A percentile compares a stretch with the other conserved stretches of the same genome.
Conservation (phyloP, 1,140 invertebrate species). For the Drosophila carrolli region DNA sequence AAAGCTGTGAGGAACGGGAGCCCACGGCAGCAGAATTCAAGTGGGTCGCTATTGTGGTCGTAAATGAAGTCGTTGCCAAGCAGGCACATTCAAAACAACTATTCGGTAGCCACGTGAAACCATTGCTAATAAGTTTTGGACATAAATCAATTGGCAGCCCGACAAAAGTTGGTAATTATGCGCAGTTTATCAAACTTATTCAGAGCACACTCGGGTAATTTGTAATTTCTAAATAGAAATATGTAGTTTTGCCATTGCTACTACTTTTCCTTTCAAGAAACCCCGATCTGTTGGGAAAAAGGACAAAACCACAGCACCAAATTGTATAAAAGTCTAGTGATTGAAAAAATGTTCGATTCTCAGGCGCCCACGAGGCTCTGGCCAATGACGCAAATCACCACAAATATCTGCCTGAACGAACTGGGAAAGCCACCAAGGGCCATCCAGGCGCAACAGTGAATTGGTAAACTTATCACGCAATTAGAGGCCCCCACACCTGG, state of each 20-base stretch:
- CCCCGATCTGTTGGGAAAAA: background rate
- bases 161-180: conserved; percentile 30
- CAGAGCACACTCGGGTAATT: conserved; percentile 19
- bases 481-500: conserved; percentile 66
- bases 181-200: conserved; percentile 45
- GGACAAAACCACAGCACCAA: background rate
- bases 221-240: conserved; percentile 14
- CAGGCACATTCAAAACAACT: conserved; percentile 15
- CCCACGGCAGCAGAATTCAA: conserved; percentile 34
- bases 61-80: conserved; percentile 33
- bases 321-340: conserved; percentile 6
- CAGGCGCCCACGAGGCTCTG: background rate
- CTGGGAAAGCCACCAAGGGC: background rate
- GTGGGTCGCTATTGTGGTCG: conserved; percentile 29
- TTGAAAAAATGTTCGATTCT: conserved; percentile 25
- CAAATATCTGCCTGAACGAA: conserved; percentile 27
- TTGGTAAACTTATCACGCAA: conserved; percentile 80
- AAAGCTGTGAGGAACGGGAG: background rate
- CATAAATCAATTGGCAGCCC: conserved; percentile 67
- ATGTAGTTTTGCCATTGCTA: background rate
- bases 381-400: conserved; percentile 58
- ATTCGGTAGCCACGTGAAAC: conserved; percentile 27
- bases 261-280: background rate
- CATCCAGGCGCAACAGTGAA: conserved; percentile 41
- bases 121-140: conserved; percentile 52